These are phyloP conservation scores for Oscheius onirici DNA, from an alignment of 2,888 invertebrate genomes.

Conservation along the genomic window DNA sequence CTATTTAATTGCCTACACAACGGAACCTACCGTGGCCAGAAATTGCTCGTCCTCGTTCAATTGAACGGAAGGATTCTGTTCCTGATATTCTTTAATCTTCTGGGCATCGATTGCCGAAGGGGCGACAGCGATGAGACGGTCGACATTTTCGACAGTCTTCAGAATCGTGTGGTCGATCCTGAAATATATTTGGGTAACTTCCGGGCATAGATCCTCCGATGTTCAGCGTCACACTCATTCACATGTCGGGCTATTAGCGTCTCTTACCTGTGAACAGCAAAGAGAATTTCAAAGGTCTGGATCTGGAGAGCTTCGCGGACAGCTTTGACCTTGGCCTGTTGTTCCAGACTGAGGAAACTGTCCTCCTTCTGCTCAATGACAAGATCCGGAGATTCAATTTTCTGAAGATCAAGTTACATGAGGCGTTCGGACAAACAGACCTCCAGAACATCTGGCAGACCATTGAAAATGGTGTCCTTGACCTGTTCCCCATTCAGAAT, in stretches of 20 bases:
- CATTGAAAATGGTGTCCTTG: slow-evolving; percentile 24
- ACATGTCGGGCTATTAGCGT: too few species aligned
- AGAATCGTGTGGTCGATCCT: slow-evolving; percentile 27
- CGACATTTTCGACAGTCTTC: slow-evolving; percentile 23
- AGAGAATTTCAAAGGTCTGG: slow-evolving; percentile 64
- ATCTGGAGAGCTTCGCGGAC: slow-evolving; percentile 50
- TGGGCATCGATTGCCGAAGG: slow-evolving; percentile 24
- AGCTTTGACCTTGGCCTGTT: slow-evolving; percentile 2
- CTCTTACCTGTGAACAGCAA: slow-evolving; percentile 60
- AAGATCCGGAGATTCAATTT: background rate
- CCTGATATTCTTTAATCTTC: slow-evolving; percentile 11
- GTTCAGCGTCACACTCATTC: background rate
- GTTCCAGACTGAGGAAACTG: slow-evolving; percentile 1
- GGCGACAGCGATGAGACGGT: slow-evolving; percentile 17
- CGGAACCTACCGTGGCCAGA: slow-evolving; percentile 3
- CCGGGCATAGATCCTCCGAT: background rate
- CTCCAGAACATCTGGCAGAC: slow-evolving; percentile 15
- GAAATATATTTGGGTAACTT: background rate
- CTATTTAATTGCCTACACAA: background rate
- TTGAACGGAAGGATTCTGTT: slow-evolving; percentile 2
- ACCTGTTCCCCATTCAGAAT: slow-evolving; percentile 28
- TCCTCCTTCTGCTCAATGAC: background rate
- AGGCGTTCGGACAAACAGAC: background rate
- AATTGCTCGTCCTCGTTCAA: slow-evolving; percentile 20
- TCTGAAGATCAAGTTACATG: background rate